These are phyloP conservation scores for Vireo griseus DNA, from an alignment of 2,797 vertebrate species.

Conservation along the genomic window DNA sequence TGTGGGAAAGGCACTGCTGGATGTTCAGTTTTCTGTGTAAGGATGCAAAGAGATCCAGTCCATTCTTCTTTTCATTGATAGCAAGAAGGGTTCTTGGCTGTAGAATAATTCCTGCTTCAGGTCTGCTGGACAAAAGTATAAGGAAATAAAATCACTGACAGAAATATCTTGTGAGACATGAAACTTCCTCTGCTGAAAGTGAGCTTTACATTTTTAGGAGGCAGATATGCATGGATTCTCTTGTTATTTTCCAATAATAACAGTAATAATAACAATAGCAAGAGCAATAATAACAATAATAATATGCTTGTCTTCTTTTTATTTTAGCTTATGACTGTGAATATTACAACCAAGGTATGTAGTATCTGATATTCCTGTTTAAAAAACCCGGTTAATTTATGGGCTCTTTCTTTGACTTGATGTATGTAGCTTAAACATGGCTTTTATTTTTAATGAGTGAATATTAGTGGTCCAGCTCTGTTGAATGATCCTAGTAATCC, in stretches of 20 bases:
- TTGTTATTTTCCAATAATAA: neutral
- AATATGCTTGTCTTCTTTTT: conserved; percentile 31
- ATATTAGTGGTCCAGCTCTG: neutral
- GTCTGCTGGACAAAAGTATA: neutral
- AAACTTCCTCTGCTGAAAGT: neutral
- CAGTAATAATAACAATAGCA: neutral
- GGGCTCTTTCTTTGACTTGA: neutral
- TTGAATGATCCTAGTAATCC: neutral
- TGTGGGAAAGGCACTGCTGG: neutral
- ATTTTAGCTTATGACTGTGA: conserved; percentile 94
- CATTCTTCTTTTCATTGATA: neutral
- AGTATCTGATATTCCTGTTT: neutral
- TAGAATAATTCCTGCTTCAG: neutral
- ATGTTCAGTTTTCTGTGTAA: neutral
- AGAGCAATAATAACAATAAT: neutral
- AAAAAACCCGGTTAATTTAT: neutral
- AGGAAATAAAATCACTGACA: neutral
- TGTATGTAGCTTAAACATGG: neutral
- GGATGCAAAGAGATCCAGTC: neutral
- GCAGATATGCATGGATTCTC: neutral
- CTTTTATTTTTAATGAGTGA: neutral
- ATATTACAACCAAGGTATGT: conserved; percentile 96
- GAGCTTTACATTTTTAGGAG: neutral
- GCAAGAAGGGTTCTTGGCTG: neutral
- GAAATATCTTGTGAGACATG: neutral